Evolutionary conservation across 2,888 invertebrate genomes (phyloP), one percentile per base, ranked within the genome.

Genomic region (Calliphora vomitoria): DNA sequence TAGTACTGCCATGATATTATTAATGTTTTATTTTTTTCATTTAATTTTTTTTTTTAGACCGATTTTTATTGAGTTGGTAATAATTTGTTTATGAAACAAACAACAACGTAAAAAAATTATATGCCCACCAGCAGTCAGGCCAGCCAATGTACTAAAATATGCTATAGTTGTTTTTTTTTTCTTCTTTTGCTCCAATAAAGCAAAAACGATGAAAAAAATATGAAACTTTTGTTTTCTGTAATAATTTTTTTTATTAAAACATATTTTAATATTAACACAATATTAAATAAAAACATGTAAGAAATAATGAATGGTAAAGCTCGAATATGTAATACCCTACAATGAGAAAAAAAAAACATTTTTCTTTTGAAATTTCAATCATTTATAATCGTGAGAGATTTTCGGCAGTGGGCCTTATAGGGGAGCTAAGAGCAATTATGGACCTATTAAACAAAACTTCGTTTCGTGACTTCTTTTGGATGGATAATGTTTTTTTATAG

Each of bases 31-130:
- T 13, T 35, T 35, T n/a, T 50, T 25, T 31, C 41, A 47, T 53
- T 41, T 55, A 0, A n/a, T 55, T 20, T 18, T 55, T 10, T 76
- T 66, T 78, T 44, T 68, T 31, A 50, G 75, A 31, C 8, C 68
- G 15, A 66, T 74, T 80, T 71, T 81, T 81, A 85, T 85, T 81
- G 85, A 81, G 80, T 85, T 85, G 62, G 68, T 75, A 85, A 85
- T 85, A 85, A 85, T 85, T 85, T 71, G 85, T 80, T 80, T 85
- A 75, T 74, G 62, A 62, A 62, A 75, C 69, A 75, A 75, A 35
- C 75, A 81, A 35, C 6, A 81, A 44, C 31, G n/a, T 15, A 35
- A 80, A 80, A 25, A 60, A 58, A 31, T 64, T 58, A 47, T n/a
- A 25, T 53, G 62, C 60, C 71, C 31, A 31, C 1, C 20, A 41